Base-by-base conservation (phyloP, 92 coral and sea anemone species). In the Plumapathes pennacea region DNA sequence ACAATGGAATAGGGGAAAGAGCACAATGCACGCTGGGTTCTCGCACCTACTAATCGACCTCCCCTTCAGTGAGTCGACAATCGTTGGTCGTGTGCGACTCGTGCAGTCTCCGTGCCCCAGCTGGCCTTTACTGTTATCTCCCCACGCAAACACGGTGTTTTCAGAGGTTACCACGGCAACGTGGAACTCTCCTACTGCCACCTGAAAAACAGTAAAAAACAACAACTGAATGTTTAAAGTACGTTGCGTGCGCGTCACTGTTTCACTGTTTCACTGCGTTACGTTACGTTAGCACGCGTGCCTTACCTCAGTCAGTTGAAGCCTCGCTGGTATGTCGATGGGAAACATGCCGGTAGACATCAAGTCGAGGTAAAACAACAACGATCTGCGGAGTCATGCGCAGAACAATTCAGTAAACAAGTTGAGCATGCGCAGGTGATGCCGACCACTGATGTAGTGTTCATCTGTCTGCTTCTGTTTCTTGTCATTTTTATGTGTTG, bases 161-260 rank as follows among this genome's bases (percentile, higher is more conserved):
- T 94, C 99, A 37, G 80, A 56, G 22, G 86, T 94, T 26, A 94
- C 90, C 83, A 94, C 85, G 60, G 97, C 88, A 78, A 94, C 96
- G 73, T 94, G 99, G 29, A 83, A 62, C 32, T 57, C 76, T 30
- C 99, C 99, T 19, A 94, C 99, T 36, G 97, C 85, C 69, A 94
- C 97, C 99, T 94, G 47, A 40, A 71, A 39, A 37, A 25, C n/a
- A 32, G 9, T 20, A 15, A 23, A 25, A 41, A 38, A 2, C 15
- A 50, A 17, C 25, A 15, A 34, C 0, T 0, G n/a, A n/a, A n/a
- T n/a, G n/a, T n/a, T n/a, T n/a, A n/a, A n/a, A n/a, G n/a, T n/a
- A n/a, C n/a, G n/a, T n/a, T n/a, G n/a, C n/a, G n/a, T n/a, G n/a
- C n/a, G n/a, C n/a, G n/a, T n/a, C n/a, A n/a, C n/a, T n/a, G n/a